Base-by-base conservation (phyloP, 2,888 invertebrate species). In the Rhingia rostrata region DNA sequence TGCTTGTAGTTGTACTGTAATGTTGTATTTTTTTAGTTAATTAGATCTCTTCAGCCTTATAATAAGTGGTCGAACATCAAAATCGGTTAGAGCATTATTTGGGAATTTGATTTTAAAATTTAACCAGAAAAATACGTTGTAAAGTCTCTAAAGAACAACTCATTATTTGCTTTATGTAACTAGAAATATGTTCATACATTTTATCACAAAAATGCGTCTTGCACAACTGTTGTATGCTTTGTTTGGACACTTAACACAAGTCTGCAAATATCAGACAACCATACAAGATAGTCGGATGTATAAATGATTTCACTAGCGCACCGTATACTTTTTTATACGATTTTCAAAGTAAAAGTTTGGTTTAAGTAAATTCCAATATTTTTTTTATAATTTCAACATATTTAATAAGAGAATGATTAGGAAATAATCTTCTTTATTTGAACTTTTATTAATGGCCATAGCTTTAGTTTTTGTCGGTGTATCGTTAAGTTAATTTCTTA, bases 271-370 rank as follows among this genome's bases (percentile, higher is more conserved):
- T 35, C 32, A 14, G 12, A n/a, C 49, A 49, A 3, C 54, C 54
- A 9, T 6, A 56, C 0, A 35, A 14, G 7, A 37, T 12, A 4
- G 9, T 14, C 7, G 37, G 37, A 14, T 37, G 14, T 14, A 56
- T 14, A 9, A 37, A 37, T 14, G 54, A 35, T 32, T 10, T 32
- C 10, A 56, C 12, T 3, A 12, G 43, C 6, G 43, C 14, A 6
- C 66, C 43, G 12, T 66, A 66, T 37, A 66, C 33, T 32, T 66
- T 53, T 66, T 66, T n/a, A 53, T 41, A 43, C 43, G 66, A n/a
- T 14, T 41, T 6, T 66, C 64, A 35, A 47, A 9, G 14, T 35
- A 14, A 35, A 9, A n/a, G 14, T 47, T 4, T 35, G 14, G 30
- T 35, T 63, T 37, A 49, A 33, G 14, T n/a, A 12, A 7, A 49